Base-by-base conservation (phyloP, 2,888 invertebrate species). In the Drosophila maculinotata region DNA sequence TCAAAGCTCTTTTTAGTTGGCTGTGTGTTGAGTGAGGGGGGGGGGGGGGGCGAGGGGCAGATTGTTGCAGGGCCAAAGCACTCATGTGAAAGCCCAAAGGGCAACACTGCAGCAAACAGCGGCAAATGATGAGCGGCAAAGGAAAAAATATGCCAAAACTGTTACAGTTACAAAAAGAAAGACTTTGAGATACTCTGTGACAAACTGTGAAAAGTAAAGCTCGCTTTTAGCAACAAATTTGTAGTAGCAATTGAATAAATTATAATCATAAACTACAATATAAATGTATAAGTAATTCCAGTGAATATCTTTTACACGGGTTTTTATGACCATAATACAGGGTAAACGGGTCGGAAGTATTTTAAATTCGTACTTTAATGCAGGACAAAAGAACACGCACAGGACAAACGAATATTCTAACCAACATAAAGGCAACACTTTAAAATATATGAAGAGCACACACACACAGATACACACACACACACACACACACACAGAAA, bases 351-450 rank as follows among this genome's bases (percentile, higher is more conserved):
- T 20, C 15, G 6, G 6, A 8, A 6, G 33, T 3, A 2, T 25
- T 17, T 58, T 17, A 51, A 51, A 53, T 58, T 42, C 26, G 14
- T 6, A 7, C 35, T 51, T 31, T 51, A 20, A n/a, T 49, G 12
- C 47, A 26, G 42, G 42, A 52, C 58, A 54, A 65, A 58, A 28
- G 15, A 49, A n/a, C 44, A 57, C 9, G 30, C 10, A 28, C 14
- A 42, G 8, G 8, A 25, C n/a, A 14, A 47, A 53, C 23, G 30
- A 60, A 52, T 42, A 36, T 54, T 71, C 70, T 57, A 71, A 60
- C 70, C 67, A 67, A 72, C 67, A 71, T 72, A 71, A 71, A 68
- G 58, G 63, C 53, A 72, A 59, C 66, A 53, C 58, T 70, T 70
- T 71, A 71, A 71, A 70, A 70, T 57, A 58, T 67, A 71, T 52